These are phyloP conservation scores for Micromys minutus DNA, from an alignment of 2,113 vertebrate genomes.

Conservation along the genomic window DNA sequence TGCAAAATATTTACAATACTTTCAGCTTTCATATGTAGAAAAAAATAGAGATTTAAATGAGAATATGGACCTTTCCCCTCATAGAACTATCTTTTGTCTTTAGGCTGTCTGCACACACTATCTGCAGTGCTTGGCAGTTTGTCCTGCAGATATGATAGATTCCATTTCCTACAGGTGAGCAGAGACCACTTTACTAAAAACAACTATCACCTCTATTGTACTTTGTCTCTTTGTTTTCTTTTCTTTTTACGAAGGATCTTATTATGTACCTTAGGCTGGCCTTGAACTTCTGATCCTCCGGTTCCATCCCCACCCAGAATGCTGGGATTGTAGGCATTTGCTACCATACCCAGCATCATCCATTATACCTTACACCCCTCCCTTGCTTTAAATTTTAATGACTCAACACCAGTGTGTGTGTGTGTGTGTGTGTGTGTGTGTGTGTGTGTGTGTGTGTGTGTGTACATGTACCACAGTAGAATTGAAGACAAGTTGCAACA, in stretches of 20 bases:
- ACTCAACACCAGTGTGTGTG: neutral
- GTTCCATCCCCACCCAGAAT: neutral
- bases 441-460: neutral
- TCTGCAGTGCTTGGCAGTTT: neutral
- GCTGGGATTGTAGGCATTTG: neutral
- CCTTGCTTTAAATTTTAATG: conserved; percentile 17
- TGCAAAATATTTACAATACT: neutral
- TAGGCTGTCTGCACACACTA: neutral
- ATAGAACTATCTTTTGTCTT: neutral
- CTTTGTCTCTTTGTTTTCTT: neutral
- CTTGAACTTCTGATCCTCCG: neutral
- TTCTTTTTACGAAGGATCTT: neutral
- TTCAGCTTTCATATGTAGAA: conserved; percentile 37
- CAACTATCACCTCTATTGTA: neutral
- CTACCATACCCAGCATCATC: neutral
- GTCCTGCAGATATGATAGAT: neutral
- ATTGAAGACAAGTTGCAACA: neutral
- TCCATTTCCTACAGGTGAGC: neutral
- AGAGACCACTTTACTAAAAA: neutral
- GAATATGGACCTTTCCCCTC: neutral
- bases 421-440: neutral
- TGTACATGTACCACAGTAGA: neutral
- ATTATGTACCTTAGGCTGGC: neutral
- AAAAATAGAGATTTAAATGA: neutral
- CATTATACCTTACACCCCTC: neutral